These are phyloP conservation scores for Nasonia oneida DNA, from an alignment of 2,888 invertebrate genomes.

Conservation along the genomic window DNA sequence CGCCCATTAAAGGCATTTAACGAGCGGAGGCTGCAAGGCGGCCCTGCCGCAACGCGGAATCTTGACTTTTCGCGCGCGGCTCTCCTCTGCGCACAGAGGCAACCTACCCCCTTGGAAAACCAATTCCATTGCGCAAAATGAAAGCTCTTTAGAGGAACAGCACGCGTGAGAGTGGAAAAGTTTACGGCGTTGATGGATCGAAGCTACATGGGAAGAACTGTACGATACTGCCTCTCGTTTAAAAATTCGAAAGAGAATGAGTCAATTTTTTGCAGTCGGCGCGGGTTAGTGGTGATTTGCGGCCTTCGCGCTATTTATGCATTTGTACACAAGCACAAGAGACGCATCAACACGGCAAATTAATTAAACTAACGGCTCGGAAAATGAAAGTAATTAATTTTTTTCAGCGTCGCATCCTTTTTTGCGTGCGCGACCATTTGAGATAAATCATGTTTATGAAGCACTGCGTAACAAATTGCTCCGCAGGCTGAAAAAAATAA, in stretches of 20 bases:
- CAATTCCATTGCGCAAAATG: constrained; percentile 49
- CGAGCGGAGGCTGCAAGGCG: constrained; percentile 64
- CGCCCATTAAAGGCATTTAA: constrained; percentile 70
- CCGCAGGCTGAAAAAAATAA: constrained; percentile 11
- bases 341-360: background rate
- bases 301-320: background rate
- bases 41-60: background rate
- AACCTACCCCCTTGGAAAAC: constrained; percentile 3
- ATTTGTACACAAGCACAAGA: background rate
- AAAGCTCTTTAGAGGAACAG: constrained; percentile 43
- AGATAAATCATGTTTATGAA: constrained; percentile 31
- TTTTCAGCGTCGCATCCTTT: background rate
- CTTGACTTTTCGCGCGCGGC: constrained; percentile 35
- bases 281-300: background rate
- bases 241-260: background rate
- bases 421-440: background rate
- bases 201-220: background rate
- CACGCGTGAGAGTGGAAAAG: constrained; percentile 2
- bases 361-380: background rate
- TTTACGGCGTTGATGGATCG: constrained; percentile 1
- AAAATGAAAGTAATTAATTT: background rate
- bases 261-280: background rate
- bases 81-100: background rate
- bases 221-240: background rate
- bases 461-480: constrained; percentile 23